These are phyloP conservation scores for Collichthys lucidus DNA, from an alignment of 2,113 vertebrate species.

Conservation along the genomic window DNA sequence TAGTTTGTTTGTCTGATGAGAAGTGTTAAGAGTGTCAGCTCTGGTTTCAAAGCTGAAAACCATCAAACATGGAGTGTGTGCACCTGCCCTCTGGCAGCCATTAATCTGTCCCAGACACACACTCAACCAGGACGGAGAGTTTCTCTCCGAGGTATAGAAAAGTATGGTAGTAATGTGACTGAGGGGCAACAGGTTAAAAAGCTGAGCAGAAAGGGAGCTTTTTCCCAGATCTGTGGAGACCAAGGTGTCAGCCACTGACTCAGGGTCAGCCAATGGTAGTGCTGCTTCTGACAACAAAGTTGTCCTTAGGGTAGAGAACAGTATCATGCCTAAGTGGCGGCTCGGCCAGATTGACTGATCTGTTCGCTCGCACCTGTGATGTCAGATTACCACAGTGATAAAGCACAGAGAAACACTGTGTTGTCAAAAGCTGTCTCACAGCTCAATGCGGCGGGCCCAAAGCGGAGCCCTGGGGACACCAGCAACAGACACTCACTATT, in stretches of 20 bases:
- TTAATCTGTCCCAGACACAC: conserved; percentile 22
- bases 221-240: neutral
- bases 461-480: conserved; percentile 26
- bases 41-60: conserved; percentile 13
- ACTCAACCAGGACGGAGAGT: neutral
- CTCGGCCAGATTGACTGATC: conserved; percentile 28
- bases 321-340: neutral
- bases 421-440: conserved; percentile 20
- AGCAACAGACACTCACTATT: conserved; percentile 1
- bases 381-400: conserved; percentile 65
- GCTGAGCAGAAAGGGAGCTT: neutral
- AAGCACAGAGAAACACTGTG: conserved; percentile 21
- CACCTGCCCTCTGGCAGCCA: conserved; percentile 20
- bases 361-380: conserved; percentile 65
- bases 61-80: conserved; percentile 19
- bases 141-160: conserved; percentile 27
- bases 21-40: neutral
- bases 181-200: conserved; percentile 24
- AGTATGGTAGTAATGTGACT: conserved; percentile 54
- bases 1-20: neutral
- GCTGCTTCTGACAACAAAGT: neutral
- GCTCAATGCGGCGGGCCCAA: conserved; percentile 2
- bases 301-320: conserved; percentile 22
- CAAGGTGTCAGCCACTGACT: neutral
- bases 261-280: conserved; percentile 15